Percentiles rank a stretch among this genome's conserved stretches.
Conservation (phyloP, 2,888 invertebrate genomes). For the Cordilura impudica region DNA sequence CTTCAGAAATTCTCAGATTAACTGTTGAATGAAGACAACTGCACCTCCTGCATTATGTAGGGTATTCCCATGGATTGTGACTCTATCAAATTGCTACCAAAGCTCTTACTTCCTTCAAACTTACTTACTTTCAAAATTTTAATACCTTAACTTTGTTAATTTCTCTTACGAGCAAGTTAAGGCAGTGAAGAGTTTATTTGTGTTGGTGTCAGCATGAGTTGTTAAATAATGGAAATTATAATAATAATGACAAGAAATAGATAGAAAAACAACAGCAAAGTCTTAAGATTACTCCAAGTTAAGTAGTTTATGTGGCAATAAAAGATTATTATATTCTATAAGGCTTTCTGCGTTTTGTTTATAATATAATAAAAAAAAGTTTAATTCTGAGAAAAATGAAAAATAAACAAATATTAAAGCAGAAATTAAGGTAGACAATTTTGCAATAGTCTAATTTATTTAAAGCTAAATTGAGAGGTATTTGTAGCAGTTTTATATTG, state of each 20-base stretch:
- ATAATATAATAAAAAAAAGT: not conserved
- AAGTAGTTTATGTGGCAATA: not conserved
- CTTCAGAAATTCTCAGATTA: too few species aligned
- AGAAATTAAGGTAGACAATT: too few species aligned
- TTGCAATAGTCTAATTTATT: too few species aligned
- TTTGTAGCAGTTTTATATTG: too few species aligned
- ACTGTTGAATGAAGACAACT: too few species aligned
- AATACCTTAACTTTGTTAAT: not conserved
- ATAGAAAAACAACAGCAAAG: not conserved
- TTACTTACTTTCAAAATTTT: not conserved
- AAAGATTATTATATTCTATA: not conserved
- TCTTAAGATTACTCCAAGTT: not conserved
- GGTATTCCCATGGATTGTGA: too few species aligned
- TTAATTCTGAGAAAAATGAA: too few species aligned
- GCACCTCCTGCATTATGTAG: too few species aligned
- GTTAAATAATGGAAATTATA: not conserved
- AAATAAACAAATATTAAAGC: too few species aligned
- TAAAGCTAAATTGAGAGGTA: too few species aligned
- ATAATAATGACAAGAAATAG: not conserved
- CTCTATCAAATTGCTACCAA: too few species aligned
- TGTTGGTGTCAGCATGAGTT: not conserved
- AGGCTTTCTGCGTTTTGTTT: not conserved
- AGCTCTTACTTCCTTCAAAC: not conserved
- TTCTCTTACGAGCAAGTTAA: not conserved
- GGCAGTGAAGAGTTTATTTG: not conserved